Conservation (phyloP, 2,797 vertebrate species). For the Ispidina picta region DNA sequence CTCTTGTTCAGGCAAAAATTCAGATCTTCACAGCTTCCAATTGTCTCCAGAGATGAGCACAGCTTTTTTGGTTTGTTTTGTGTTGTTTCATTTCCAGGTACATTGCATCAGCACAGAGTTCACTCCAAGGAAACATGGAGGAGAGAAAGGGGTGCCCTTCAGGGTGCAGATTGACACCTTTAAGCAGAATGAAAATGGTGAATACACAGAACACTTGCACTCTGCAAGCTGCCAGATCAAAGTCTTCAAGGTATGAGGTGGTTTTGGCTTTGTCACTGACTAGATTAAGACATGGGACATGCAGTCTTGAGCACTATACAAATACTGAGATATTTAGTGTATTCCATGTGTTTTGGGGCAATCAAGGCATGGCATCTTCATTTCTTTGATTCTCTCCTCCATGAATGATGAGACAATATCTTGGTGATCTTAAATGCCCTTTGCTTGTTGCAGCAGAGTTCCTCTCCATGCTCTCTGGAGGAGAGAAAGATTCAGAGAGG, state of each 20-base stretch:
- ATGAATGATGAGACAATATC: not conserved
- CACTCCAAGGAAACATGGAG: slow-evolving; percentile 93
- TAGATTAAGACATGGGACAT: not conserved
- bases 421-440: not conserved
- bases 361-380: not conserved
- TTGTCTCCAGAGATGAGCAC: slow-evolving; percentile 26
- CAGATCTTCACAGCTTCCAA: not conserved
- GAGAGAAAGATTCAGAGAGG: not conserved
- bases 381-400: not conserved
- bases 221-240: slow-evolving; percentile 98
- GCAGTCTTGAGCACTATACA: not conserved
- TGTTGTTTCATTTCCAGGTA: slow-evolving; percentile 77
- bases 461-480: not conserved
- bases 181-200: slow-evolving; percentile 86
- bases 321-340: not conserved
- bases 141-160: slow-evolving; percentile 95
- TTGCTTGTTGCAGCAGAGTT: not conserved
- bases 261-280: not conserved
- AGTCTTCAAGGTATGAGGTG: slow-evolving; percentile 90
- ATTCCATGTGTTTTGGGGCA: not conserved
- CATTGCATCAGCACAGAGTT: slow-evolving; percentile 99
- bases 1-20: not conserved
- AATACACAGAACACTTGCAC: slow-evolving; percentile 89
- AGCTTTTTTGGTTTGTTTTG: slow-evolving; percentile 4
- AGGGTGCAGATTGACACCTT: slow-evolving; percentile 94